These are phyloP conservation scores for Amyelois transitella DNA, from an alignment of 1,140 invertebrate genomes.

Conservation along the genomic window DNA sequence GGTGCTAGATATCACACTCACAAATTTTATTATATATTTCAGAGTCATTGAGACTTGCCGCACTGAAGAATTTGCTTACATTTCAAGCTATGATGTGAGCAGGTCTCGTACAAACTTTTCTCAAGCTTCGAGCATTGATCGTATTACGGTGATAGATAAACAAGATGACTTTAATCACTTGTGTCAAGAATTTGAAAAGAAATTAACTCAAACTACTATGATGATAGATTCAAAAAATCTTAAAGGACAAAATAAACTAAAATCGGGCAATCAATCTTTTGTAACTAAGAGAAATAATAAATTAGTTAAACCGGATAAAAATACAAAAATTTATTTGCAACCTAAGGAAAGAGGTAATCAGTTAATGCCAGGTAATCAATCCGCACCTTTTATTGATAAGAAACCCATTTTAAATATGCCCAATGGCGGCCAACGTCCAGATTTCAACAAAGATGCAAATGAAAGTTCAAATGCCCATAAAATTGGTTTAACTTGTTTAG, in stretches of 20 bases:
- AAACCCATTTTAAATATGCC: background rate
- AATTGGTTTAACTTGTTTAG: background rate
- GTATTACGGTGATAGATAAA: slow-evolving; percentile 56
- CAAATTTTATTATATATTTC: slow-evolving; percentile 12
- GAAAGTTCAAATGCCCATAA: background rate
- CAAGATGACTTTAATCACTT: slow-evolving; percentile 27
- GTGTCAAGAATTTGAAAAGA: slow-evolving; percentile 21
- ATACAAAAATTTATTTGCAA: too few relatives aligned
- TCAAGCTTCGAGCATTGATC: slow-evolving; percentile 45
- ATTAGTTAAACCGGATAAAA: background rate
- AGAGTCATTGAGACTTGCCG: slow-evolving; percentile 54
- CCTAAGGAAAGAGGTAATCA: background rate
- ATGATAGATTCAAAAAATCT: background rate
- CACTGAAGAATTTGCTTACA: slow-evolving; percentile 54
- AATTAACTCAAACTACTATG: background rate
- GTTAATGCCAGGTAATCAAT: background rate
- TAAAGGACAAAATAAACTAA: background rate
- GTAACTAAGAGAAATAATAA: background rate
- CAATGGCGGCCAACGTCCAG: background rate
- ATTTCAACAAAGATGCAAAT: background rate
- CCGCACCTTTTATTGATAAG: background rate
- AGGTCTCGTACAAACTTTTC: slow-evolving; percentile 33
- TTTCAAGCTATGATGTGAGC: slow-evolving; percentile 38
- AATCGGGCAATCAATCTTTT: background rate
- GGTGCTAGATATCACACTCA: too few relatives aligned